These are phyloP conservation scores for Panthera leo DNA, from an alignment of 2,113 vertebrate species.

Conservation along the genomic window DNA sequence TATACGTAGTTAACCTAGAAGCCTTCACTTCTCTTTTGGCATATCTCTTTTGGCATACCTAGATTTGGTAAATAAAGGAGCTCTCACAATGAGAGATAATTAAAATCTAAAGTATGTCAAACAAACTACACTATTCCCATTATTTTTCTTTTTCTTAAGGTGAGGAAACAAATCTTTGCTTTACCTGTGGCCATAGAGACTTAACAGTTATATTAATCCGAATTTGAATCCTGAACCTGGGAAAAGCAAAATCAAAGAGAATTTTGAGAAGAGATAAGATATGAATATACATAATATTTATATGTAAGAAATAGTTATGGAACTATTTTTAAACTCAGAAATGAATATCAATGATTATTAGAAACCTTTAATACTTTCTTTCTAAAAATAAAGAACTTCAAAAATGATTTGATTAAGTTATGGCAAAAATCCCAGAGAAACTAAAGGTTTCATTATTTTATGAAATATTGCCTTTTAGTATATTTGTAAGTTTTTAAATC, in stretches of 20 bases:
- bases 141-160: neutral
- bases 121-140: neutral
- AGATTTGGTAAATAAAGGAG: neutral
- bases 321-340: neutral
- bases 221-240: neutral
- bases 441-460: neutral
- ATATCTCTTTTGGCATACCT: neutral
- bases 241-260: neutral
- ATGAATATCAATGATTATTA: neutral
- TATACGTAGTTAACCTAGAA: constrained; percentile 24
- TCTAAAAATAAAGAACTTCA: neutral
- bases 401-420: neutral
- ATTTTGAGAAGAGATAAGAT: neutral
- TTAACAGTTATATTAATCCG: neutral
- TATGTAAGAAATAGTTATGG: neutral
- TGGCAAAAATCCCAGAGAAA: neutral
- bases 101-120: constrained; percentile 4
- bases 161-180: neutral
- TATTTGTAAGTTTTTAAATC: neutral
- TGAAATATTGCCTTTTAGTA: neutral
- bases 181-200: neutral
- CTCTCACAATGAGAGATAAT: neutral
- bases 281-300: neutral
- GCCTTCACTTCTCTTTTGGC: neutral
- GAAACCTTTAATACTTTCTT: neutral